Evolutionary conservation across 1,140 invertebrate genomes (phyloP).

Genomic region (Pogonognathellus flavescens): DNA sequence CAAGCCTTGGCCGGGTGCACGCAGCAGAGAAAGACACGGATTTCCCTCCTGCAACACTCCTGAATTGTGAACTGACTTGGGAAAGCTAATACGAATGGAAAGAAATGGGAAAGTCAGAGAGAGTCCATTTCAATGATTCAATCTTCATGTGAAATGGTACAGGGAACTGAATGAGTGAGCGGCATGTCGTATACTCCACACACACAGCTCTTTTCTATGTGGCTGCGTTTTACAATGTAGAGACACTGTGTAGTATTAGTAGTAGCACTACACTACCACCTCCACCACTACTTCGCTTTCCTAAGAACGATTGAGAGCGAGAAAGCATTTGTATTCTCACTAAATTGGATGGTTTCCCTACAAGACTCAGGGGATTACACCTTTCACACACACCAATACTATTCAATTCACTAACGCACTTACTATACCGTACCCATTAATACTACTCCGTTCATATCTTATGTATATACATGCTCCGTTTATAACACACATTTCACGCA

Average conservation of each 20-base stretch:
- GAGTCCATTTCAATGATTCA: slow-evolving; percentile 22
- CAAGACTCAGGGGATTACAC: slow-evolving; percentile 27
- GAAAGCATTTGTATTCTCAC: neutral
- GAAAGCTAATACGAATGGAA: neutral
- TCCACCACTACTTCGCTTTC: neutral
- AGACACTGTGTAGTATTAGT: no score
- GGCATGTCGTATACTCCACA: neutral
- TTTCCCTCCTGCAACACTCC: neutral
- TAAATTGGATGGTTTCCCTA: slow-evolving; percentile 34
- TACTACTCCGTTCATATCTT: neutral
- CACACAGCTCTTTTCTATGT: neutral
- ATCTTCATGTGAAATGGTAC: neutral
- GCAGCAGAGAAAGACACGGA: no score
- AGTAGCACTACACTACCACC: no score
- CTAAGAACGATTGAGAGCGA: neutral
- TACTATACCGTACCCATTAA: neutral
- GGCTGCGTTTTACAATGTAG: no score
- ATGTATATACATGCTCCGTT: no score
- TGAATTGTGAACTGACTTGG: neutral
- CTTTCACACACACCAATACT: neutral
- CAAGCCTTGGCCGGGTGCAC: no score
- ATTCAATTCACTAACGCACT: neutral
- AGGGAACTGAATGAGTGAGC: neutral
- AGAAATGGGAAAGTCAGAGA: neutral
- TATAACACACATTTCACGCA: no score